Evolutionary conservation across 2,888 invertebrate species (phyloP).

Genomic region (Podabrus alpinus): DNA sequence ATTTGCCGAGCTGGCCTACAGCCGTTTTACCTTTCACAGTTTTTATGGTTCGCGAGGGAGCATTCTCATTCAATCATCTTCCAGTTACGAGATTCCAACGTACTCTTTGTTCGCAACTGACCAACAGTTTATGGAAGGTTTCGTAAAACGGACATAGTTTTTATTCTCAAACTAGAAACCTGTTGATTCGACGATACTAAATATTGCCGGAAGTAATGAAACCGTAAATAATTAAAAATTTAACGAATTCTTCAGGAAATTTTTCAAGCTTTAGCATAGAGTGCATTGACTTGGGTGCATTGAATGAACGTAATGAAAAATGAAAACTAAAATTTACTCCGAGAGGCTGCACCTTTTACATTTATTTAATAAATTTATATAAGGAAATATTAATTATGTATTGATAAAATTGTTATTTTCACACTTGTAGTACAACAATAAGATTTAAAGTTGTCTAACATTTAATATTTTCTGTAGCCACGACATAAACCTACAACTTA

Average conservation of each 20-base stretch:
- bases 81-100: slow-evolving; percentile 7
- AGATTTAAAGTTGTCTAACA: background rate
- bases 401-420: background rate
- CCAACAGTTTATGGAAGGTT: background rate
- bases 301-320: too few species aligned
- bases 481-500: too few species aligned
- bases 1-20: too few species aligned
- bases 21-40: slow-evolving; percentile 16
- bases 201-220: background rate
- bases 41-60: slow-evolving; percentile 11
- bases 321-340: too few species aligned
- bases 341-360: too few species aligned
- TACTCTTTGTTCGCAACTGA: slow-evolving; percentile 2
- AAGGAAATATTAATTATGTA: too few species aligned
- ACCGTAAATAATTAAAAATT: background rate
- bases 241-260: background rate
- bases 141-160: background rate
- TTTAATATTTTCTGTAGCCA: too few species aligned
- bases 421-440: background rate
- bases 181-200: slow-evolving; percentile 4
- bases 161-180: slow-evolving; percentile 1
- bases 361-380: too few species aligned
- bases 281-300: background rate
- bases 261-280: background rate
- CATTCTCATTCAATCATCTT: slow-evolving; percentile 14